Evolutionary conservation across 2,888 invertebrate genomes (phyloP).

Genomic region (Ditylenchus weischeri): DNA sequence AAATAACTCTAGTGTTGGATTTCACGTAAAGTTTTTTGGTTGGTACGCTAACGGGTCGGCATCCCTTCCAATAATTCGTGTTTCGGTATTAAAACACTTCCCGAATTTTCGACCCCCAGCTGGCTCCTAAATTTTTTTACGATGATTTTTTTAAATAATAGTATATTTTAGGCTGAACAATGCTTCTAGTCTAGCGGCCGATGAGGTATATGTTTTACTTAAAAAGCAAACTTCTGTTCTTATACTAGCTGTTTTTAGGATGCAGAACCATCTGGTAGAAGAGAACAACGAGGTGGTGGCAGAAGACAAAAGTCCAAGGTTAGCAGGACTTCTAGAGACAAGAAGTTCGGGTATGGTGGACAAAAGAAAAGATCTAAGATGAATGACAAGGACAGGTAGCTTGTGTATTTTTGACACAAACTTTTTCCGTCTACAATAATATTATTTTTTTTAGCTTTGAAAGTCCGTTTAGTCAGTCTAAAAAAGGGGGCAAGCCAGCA

Average conservation of each 20-base stretch:
- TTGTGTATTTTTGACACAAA: background rate
- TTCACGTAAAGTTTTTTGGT: too few relatives aligned
- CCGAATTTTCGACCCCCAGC: too few relatives aligned
- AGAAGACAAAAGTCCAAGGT: slow-evolving; percentile 37
- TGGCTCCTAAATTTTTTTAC: too few relatives aligned
- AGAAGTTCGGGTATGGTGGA: slow-evolving; percentile 90
- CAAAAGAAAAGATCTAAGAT: slow-evolving; percentile 84
- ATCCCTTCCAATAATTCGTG: too few relatives aligned
- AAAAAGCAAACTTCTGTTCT: background rate
- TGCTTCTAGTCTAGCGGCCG: background rate
- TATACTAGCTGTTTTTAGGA: background rate
- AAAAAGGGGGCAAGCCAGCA: slow-evolving; percentile 12
- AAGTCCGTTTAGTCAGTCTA: slow-evolving; percentile 1
- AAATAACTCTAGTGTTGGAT: too few relatives aligned
- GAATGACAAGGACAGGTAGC: slow-evolving; percentile 74
- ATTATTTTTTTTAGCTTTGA: slow-evolving; percentile 7
- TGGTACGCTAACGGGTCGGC: too few relatives aligned
- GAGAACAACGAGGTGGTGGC: background rate
- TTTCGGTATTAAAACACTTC: too few relatives aligned
- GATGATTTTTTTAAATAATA: too few relatives aligned
- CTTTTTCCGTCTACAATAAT: slow-evolving; percentile 3
- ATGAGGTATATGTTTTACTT: slow-evolving; percentile 3
- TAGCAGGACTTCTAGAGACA: slow-evolving; percentile 68
- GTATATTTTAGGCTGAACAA: background rate
- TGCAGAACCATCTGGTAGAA: background rate